Conservation (phyloP, 2,113 vertebrate genomes). For the Malurus cyaneus region DNA sequence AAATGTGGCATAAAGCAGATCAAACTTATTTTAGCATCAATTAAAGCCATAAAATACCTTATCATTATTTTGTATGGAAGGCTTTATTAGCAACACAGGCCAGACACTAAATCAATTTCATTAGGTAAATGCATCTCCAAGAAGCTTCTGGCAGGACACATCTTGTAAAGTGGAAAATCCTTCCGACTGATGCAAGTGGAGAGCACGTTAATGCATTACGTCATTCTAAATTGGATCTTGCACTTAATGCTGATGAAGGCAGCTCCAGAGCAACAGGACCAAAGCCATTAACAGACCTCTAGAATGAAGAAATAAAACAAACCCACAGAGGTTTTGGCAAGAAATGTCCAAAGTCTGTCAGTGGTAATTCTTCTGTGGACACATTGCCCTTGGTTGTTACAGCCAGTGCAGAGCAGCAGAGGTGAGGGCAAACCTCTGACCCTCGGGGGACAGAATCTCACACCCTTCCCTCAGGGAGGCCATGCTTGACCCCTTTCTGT, state of each 20-base stretch:
- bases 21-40: neutral
- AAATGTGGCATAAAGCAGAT: neutral
- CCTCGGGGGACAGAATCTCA: neutral
- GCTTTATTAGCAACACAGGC: neutral
- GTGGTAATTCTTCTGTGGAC: neutral
- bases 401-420: neutral
- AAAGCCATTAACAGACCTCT: conserved; percentile 35
- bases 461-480: fast-evolving
- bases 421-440: neutral
- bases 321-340: neutral
- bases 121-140: conserved; percentile 55
- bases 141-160: conserved; percentile 55
- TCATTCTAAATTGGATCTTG: conserved; percentile 70
- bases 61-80: neutral
- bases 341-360: neutral
- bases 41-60: neutral
- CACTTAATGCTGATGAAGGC: conserved; percentile 58
- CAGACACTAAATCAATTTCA: conserved; percentile 37
- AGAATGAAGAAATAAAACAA: neutral
- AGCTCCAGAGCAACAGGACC: conserved; percentile 2
- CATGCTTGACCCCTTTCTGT: neutral
- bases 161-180: conserved; percentile 55
- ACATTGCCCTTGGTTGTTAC: neutral
- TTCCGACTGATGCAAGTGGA: conserved; percentile 3
- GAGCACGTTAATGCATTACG: conserved; percentile 39